Conservation (phyloP, 2,113 vertebrate genomes). For the Loxodonta africana region DNA sequence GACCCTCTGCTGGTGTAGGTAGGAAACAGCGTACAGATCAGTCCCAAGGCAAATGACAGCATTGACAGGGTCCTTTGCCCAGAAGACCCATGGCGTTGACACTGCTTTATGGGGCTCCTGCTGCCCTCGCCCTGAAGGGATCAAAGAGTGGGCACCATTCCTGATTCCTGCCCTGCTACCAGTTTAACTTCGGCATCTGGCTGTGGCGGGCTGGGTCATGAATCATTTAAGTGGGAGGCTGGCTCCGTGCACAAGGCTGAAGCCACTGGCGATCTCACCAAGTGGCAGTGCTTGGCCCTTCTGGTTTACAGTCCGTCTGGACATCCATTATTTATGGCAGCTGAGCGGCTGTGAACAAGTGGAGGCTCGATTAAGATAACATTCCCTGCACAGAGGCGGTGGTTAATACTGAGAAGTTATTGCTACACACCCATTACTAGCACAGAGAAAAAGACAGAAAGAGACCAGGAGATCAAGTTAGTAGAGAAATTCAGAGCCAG, state of each 20-base stretch:
- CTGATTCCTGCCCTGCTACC: not conserved
- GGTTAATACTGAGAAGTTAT: constrained; percentile 68
- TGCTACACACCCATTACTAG: not conserved
- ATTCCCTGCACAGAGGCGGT: not conserved
- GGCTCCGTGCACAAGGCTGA: not conserved
- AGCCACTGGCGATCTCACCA: not conserved
- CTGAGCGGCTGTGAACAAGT: constrained; percentile 46
- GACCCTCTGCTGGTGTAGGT: not conserved
- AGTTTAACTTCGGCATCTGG: not conserved
- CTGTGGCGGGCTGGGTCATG: not conserved
- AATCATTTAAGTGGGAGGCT: constrained; percentile 41
- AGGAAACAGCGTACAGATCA: not conserved
- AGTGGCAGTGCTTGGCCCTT: not conserved
- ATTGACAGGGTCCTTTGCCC: not conserved
- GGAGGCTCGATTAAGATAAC: constrained; percentile 71
- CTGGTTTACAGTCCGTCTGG: constrained; percentile 51
- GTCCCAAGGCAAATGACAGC: not conserved
- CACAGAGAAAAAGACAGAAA: not conserved
- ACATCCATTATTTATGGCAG: constrained; percentile 75
- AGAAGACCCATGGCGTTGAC: not conserved
- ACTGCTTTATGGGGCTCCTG: not conserved
- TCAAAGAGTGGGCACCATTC: rapidly evolving
- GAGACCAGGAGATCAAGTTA: not conserved
- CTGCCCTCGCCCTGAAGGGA: not conserved
- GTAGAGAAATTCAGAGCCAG: not conserved